Conservation (phyloP, 1,140 invertebrate genomes). For the Apis florea region DNA sequence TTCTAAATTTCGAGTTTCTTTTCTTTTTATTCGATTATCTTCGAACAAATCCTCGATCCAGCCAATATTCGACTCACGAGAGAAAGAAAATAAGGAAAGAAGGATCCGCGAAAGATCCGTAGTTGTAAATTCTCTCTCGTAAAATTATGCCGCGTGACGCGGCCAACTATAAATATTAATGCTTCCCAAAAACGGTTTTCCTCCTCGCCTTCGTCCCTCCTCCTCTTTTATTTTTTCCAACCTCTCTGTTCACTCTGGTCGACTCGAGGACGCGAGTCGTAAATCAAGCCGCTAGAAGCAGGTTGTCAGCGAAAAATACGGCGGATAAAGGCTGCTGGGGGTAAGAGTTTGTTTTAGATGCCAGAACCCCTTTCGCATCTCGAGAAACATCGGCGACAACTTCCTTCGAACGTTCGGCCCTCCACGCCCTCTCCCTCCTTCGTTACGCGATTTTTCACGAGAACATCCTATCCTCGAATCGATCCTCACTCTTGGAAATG, state of each 20-base stretch:
- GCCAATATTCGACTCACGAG: neutral
- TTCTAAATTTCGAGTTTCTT: too few relatives aligned
- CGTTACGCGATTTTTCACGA: neutral
- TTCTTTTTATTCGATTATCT: neutral
- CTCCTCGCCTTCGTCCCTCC: conserved; percentile 51
- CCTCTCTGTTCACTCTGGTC: neutral
- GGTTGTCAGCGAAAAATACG: conserved; percentile 72
- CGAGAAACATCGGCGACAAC: conserved; percentile 60
- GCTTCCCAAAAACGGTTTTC: conserved; percentile 69
- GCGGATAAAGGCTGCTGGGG: conserved; percentile 66
- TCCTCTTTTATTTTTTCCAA: neutral
- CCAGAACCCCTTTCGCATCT: conserved; percentile 59
- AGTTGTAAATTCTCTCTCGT: conserved; percentile 66
- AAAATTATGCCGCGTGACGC: conserved; percentile 60
- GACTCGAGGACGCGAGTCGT: conserved; percentile 52
- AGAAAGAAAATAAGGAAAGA: neutral
- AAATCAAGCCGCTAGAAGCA: conserved; percentile 69
- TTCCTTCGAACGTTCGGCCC: conserved; percentile 41
- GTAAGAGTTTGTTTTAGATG: conserved; percentile 71
- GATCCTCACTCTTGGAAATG: too few relatives aligned
- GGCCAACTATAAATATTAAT: conserved; percentile 73
- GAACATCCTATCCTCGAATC: neutral
- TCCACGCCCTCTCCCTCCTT: neutral
- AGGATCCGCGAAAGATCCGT: conserved; percentile 28
- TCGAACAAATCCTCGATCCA: conserved; percentile 31